phyloP scores from a whole-genome alignment of 2,888 invertebrate species.

The Parascotia fuliginaria region DNA sequence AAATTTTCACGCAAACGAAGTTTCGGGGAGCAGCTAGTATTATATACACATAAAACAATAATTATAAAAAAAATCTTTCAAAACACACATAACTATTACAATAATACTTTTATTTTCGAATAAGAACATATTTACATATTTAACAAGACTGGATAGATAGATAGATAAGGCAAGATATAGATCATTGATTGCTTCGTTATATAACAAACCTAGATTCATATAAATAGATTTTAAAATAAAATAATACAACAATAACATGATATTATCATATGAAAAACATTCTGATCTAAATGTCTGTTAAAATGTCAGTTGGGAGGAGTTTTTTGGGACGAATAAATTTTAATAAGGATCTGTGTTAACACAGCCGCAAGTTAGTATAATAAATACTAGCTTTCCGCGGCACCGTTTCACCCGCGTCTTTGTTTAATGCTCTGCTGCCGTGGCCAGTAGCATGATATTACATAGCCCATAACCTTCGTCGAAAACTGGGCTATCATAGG shows the following conservation, averaged over 20 bases:
- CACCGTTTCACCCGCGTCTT: no score
- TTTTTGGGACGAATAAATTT: background rate
- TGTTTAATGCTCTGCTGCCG: no score
- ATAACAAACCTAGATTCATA: slow-evolving; percentile 20
- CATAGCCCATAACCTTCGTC: no score
- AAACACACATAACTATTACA: no score
- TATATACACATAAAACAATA: no score
- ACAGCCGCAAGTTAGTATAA: background rate
- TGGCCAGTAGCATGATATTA: no score
- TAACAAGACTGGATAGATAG: background rate
- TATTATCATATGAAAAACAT: slow-evolving; percentile 28
- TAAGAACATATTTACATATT: background rate
- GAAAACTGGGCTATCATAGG: no score
- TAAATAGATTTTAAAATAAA: slow-evolving; percentile 4
- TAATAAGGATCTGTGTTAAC: background rate
- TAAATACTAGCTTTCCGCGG: background rate
- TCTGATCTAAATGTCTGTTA: slow-evolving; percentile 26
- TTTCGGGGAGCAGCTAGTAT: no score
- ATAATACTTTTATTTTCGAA: no score
- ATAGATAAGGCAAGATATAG: background rate
- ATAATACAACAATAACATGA: slow-evolving; percentile 15
- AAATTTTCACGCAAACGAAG: no score
- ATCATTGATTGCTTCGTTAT: slow-evolving; percentile 2
- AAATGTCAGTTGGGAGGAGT: slow-evolving; percentile 22
- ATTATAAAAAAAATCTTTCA: no score